phyloP scores from a whole-genome alignment of 1,140 invertebrate genomes.

The Cotesia glomerata region DNA sequence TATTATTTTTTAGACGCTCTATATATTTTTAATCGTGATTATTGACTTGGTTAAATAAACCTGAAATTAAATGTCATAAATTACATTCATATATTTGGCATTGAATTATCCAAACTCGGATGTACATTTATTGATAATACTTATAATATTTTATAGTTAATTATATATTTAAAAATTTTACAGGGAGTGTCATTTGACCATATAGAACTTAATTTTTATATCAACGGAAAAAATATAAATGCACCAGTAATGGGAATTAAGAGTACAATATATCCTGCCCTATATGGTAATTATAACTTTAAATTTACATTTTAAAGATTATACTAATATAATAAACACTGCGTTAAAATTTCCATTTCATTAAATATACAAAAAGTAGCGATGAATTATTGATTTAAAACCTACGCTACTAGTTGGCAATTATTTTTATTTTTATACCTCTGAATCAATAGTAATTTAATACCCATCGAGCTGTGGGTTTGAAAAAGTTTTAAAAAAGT shows the following conservation, averaged over 20 bases:
- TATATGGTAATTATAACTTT: conserved; percentile 77
- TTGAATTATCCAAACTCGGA: no score
- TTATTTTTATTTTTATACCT: conserved; percentile 16
- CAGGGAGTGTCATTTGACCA: conserved; percentile 94
- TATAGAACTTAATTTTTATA: conserved; percentile 93
- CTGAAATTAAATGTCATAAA: no score
- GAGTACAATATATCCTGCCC: conserved; percentile 89
- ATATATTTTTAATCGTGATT: no score
- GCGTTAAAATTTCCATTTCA: no score
- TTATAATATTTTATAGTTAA: background rate
- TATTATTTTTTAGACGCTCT: no score
- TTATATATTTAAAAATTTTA: conserved; percentile 40
- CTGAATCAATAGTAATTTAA: conserved; percentile 14
- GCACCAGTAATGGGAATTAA: conserved; percentile 86
- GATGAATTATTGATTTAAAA: no score
- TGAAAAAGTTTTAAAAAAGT: background rate
- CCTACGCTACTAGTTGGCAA: background rate
- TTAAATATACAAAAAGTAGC: no score
- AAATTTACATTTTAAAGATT: background rate
- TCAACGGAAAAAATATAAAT: conserved; percentile 90
- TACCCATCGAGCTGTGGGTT: background rate
- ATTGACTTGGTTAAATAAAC: no score
- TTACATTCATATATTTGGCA: no score
- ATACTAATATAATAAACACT: no score
- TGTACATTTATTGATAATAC: no score